Percentiles rank a stretch among this genome's conserved stretches.
These are phyloP conservation scores for Trinorchestia longiramus DNA, from an alignment of 1,140 invertebrate genomes.

Conservation along the genomic window DNA sequence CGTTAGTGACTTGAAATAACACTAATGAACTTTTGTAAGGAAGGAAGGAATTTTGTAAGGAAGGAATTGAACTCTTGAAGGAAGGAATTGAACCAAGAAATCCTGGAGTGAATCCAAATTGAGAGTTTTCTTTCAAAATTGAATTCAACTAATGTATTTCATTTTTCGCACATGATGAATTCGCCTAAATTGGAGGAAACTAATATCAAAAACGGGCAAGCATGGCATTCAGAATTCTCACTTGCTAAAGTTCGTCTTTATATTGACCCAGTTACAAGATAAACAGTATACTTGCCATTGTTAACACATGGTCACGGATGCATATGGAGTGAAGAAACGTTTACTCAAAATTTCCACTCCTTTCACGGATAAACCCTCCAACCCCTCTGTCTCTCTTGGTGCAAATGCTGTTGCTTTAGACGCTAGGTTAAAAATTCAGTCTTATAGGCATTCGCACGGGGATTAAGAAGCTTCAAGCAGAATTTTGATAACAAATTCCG, in stretches of 20 bases:
- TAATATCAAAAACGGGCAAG: background rate
- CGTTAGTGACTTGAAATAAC: background rate
- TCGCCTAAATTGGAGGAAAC: background rate
- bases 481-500: background rate
- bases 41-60: too few relatives aligned
- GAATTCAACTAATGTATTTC: background rate
- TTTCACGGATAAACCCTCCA: background rate
- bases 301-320: background rate
- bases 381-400: background rate
- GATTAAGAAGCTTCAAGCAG: background rate
- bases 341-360: background rate
- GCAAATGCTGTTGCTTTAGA: background rate
- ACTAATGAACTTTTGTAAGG: background rate
- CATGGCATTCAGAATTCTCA: background rate
- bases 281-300: too few relatives aligned
- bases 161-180: background rate
- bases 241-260: background rate
- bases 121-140: background rate
- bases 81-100: background rate
- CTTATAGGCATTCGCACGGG: background rate
- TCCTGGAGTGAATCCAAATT: background rate
- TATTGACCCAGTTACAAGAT: background rate
- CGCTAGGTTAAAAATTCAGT: background rate
- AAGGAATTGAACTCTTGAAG: too few relatives aligned
- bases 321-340: background rate